These are phyloP conservation scores for Nasonia giraulti DNA, from an alignment of 1,140 invertebrate species.

Conservation along the genomic window DNA sequence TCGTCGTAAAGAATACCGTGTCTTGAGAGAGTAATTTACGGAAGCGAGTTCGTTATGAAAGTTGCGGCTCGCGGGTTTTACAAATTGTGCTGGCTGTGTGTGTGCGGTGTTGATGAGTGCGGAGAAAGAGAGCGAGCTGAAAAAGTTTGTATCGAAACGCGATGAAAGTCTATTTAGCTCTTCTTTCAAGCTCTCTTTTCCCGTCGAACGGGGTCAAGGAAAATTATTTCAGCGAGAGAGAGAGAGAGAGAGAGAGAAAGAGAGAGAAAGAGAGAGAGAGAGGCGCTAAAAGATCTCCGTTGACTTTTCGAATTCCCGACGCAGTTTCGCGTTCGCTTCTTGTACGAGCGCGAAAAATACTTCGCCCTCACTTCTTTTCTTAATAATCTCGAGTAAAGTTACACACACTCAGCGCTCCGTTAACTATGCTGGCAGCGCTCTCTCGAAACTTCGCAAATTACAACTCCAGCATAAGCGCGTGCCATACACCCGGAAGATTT, in stretches of 20 bases:
- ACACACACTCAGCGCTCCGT: neutral
- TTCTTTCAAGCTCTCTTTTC: neutral
- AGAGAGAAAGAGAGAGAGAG: too few relatives aligned
- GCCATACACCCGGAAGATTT: neutral
- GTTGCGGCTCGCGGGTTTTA: neutral
- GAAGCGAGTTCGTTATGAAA: neutral
- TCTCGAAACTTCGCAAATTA: neutral
- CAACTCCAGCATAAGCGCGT: neutral
- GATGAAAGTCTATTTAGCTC: neutral
- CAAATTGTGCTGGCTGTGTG: neutral
- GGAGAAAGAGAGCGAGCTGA: too few relatives aligned
- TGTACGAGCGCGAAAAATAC: neutral
- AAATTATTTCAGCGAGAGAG: too few relatives aligned
- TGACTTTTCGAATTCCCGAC: too few relatives aligned
- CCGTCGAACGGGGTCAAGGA: too few relatives aligned
- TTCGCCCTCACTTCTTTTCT: neutral
- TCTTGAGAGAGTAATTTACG: neutral
- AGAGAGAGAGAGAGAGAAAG: too few relatives aligned
- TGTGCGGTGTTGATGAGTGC: neutral
- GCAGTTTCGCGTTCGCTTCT: too few relatives aligned
- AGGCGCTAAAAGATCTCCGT: too few relatives aligned
- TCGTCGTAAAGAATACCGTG: too few relatives aligned
- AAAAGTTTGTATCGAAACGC: constrained; percentile 1
- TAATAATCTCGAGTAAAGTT: neutral
- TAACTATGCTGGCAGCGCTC: neutral